A percentile compares a stretch with the other conserved stretches of the same genome.
These are phyloP conservation scores for Charadrius vociferus DNA, from an alignment of 2,113 vertebrate species.

Conservation along the genomic window DNA sequence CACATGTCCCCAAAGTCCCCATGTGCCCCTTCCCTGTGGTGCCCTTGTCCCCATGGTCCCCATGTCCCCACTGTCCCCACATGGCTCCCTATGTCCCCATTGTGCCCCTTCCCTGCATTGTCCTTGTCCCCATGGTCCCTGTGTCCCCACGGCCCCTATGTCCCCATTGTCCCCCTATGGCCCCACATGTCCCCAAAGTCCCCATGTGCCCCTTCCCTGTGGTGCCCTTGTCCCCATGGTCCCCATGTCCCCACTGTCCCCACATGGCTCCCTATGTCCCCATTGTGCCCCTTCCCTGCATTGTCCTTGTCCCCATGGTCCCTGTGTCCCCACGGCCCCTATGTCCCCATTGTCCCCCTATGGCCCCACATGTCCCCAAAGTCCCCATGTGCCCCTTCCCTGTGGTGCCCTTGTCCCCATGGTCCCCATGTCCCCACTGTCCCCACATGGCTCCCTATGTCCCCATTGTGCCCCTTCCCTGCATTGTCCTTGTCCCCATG, in stretches of 20 bases:
- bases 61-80: neutral
- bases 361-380: neutral
- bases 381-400: neutral
- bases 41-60: neutral
- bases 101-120: no score
- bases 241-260: neutral
- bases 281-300: no score
- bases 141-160: no score
- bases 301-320: neutral
- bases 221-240: neutral
- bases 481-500: neutral
- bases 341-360: neutral
- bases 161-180: neutral
- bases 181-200: neutral
- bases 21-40: neutral
- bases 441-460: no score
- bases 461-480: neutral
- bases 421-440: neutral
- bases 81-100: no score
- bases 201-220: neutral
- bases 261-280: no score
- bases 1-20: neutral
- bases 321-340: no score
- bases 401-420: neutral
- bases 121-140: no score